These are phyloP conservation scores for Arenicola marina DNA, from an alignment of 2,888 invertebrate genomes.

Conservation along the genomic window DNA sequence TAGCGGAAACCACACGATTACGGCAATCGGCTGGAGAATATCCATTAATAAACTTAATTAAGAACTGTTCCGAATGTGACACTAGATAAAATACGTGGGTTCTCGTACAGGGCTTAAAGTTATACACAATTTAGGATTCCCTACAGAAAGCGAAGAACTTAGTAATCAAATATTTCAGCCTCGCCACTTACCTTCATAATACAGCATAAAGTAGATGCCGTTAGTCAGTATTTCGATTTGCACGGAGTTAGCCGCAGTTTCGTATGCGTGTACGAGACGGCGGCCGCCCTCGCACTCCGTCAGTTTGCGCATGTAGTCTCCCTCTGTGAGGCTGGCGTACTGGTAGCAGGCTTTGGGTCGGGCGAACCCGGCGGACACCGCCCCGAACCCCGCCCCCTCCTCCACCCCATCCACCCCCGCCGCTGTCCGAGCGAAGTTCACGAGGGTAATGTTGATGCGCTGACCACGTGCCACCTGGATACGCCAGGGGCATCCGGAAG, in stretches of 20 bases:
- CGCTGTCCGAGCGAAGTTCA: slow-evolving; percentile 12
- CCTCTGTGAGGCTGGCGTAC: slow-evolving; percentile 16
- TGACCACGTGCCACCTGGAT: slow-evolving; percentile 5
- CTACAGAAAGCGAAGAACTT: too few relatives aligned
- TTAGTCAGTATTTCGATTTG: slow-evolving; percentile 11
- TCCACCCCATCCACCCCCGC: neutral
- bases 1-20: too few relatives aligned
- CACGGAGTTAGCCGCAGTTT: slow-evolving; percentile 4
- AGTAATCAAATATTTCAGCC: too few relatives aligned
- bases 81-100: too few relatives aligned
- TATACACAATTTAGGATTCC: too few relatives aligned
- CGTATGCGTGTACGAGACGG: slow-evolving; percentile 14
- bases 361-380: neutral
- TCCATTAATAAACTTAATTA: too few relatives aligned
- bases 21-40: too few relatives aligned
- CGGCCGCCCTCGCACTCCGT: slow-evolving; percentile 21
- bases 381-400: neutral
- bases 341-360: slow-evolving; percentile 18
- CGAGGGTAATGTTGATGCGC: slow-evolving; percentile 16
- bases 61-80: too few relatives aligned
- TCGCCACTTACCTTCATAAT: slow-evolving; percentile 14
- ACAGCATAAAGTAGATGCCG: slow-evolving; percentile 8
- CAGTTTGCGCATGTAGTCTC: slow-evolving; percentile 1
- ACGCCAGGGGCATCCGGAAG: neutral
- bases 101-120: too few relatives aligned